A percentile compares a stretch with the other conserved stretches of the same genome.
Conservation (phyloP, 1,140 invertebrate genomes). For the Battus philenor region DNA sequence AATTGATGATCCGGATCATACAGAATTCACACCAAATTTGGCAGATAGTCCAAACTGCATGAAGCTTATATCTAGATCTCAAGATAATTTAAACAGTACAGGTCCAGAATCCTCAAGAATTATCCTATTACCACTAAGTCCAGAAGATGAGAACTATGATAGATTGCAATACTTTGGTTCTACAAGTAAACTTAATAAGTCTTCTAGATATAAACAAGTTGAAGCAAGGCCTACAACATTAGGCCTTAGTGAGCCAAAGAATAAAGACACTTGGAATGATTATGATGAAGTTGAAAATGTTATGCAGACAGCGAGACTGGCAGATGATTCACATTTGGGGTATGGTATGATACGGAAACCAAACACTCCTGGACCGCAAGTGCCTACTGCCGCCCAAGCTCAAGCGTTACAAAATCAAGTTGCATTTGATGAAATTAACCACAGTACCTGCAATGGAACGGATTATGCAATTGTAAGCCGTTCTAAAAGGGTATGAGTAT, state of each 20-base stretch:
- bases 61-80: conserved; percentile 70
- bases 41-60: conserved; percentile 59
- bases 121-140: conserved; percentile 61
- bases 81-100: conserved; percentile 68
- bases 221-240: conserved; percentile 69
- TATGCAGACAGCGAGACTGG: conserved; percentile 80
- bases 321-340: conserved; percentile 86
- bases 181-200: conserved; percentile 80
- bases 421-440: conserved; percentile 73
- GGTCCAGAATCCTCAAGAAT: conserved; percentile 67
- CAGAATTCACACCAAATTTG: conserved; percentile 70
- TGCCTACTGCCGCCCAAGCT: conserved; percentile 61
- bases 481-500: conserved; percentile 83
- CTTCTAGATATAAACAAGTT: conserved; percentile 83
- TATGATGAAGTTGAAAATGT: conserved; percentile 81
- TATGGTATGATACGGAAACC: conserved; percentile 86
- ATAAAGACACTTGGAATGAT: conserved; percentile 78
- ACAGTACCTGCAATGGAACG: conserved; percentile 84
- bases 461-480: conserved; percentile 89
- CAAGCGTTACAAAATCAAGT: conserved; percentile 63
- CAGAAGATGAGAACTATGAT: conserved; percentile 81
- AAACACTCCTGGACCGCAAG: conserved; percentile 64
- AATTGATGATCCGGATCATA: conserved; percentile 82
- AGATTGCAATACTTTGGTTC: conserved; percentile 87
- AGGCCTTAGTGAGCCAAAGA: conserved; percentile 49